A percentile compares a stretch with the other conserved stretches of the same genome.
These are phyloP conservation scores for Melanotaenia duboulayi DNA, from an alignment of 2,113 vertebrate species.

Conservation along the genomic window DNA sequence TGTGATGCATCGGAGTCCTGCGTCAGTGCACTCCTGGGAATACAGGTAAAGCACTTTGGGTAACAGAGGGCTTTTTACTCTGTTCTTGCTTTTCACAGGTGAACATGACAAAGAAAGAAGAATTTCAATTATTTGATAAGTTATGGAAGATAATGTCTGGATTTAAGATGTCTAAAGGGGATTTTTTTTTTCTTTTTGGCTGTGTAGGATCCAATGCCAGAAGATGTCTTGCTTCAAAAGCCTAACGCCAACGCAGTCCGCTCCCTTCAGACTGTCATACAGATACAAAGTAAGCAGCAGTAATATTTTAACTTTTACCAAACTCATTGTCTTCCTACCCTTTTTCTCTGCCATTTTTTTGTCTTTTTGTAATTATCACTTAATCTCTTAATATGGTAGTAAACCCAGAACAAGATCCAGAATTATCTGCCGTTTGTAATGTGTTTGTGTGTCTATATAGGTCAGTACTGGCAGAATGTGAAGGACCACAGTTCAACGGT, in stretches of 20 bases:
- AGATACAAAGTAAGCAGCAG: constrained; percentile 90
- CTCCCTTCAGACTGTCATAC: constrained; percentile 90
- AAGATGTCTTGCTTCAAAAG: constrained; percentile 88
- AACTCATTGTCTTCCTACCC: neutral
- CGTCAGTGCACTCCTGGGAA: constrained; percentile 90
- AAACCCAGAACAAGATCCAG: neutral
- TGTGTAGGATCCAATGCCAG: constrained; percentile 85
- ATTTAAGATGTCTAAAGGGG: neutral
- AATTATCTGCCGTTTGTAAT: neutral
- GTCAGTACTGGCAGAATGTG: constrained; percentile 93
- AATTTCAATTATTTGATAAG: no score
- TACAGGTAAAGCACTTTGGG: constrained; percentile 85
- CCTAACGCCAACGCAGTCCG: constrained; percentile 88
- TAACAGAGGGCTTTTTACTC: constrained; percentile 7
- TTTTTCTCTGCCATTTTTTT: neutral
- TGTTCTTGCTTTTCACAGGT: neutral
- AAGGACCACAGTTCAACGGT: constrained; percentile 84
- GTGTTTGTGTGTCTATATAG: constrained; percentile 71
- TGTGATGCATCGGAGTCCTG: constrained; percentile 95
- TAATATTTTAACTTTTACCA: neutral
- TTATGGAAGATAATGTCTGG: neutral
- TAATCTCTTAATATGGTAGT: neutral
- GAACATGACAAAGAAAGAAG: neutral
- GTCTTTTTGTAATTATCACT: neutral
- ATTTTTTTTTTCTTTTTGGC: neutral